Conservation (phyloP, 2,113 vertebrate genomes). For the Ciconia maguari region DNA sequence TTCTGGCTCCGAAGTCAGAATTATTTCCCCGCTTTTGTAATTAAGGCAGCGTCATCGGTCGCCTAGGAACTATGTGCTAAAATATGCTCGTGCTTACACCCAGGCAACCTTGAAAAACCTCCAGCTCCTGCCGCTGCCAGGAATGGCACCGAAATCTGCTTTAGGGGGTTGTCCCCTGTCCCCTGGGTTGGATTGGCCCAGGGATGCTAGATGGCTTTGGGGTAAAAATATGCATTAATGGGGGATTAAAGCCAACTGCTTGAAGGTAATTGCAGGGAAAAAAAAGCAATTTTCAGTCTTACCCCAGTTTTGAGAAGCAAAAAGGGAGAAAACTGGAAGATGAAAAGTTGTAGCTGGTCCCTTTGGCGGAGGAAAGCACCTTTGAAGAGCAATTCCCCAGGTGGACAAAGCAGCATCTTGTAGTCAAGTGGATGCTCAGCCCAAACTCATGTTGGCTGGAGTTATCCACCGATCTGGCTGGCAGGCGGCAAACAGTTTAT, state of each 20-base stretch:
- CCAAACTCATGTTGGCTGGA: rapidly evolving
- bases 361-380: not conserved
- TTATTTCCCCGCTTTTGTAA: slow-evolving; percentile 16
- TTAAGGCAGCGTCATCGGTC: slow-evolving; percentile 13
- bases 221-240: not conserved
- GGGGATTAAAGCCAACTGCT: not conserved
- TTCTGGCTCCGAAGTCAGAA: not conserved
- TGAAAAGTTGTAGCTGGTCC: not conserved
- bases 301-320: not conserved
- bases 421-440: not conserved
- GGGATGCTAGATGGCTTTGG: not conserved
- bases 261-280: not conserved
- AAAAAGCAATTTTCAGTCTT: not conserved
- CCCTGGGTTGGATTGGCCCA: not conserved
- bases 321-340: not conserved
- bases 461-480: not conserved
- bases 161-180: not conserved
- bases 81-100: not conserved
- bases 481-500: not conserved
- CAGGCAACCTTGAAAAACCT: not conserved
- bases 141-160: rapidly evolving
- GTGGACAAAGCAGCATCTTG: not conserved
- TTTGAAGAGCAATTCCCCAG: not conserved
- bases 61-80: slow-evolving; percentile 34
- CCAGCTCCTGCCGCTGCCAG: not conserved